Evolutionary conservation across 2,113 vertebrate genomes (phyloP).

Genomic region (Gymnogyps californianus): DNA sequence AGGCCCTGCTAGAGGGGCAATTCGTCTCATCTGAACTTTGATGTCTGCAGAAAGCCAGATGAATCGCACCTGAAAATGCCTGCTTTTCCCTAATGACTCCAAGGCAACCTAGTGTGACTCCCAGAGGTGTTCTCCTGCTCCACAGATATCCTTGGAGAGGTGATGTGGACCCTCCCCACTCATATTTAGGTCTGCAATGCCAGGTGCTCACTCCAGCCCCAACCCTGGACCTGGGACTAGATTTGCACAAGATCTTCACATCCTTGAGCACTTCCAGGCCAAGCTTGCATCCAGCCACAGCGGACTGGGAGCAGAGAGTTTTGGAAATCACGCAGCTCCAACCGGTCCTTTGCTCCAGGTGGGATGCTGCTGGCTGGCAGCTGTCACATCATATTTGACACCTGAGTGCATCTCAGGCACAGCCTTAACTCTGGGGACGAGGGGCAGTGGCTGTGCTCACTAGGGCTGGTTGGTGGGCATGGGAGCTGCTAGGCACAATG

Average conservation of each 20-base stretch:
- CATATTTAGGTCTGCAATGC: too few species aligned
- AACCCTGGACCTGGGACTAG: accelerated
- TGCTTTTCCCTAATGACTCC: background rate
- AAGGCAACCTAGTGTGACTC: background rate
- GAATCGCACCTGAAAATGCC: background rate
- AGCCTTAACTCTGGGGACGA: background rate
- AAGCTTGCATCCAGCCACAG: background rate
- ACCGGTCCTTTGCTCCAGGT: background rate
- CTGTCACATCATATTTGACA: background rate
- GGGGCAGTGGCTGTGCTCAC: background rate
- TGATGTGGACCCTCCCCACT: background rate
- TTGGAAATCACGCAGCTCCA: background rate
- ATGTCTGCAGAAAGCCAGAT: slow-evolving; percentile 1
- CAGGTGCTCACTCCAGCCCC: background rate
- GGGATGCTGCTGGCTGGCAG: background rate
- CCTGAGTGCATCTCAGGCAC: background rate
- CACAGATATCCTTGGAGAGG: background rate
- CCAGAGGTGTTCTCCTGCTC: background rate
- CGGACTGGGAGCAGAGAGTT: background rate
- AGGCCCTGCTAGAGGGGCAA: background rate
- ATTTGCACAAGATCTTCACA: background rate
- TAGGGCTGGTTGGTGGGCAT: background rate
- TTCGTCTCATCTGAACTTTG: slow-evolving; percentile 1
- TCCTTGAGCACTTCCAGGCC: background rate
- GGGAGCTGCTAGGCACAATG: background rate